These are phyloP conservation scores for Potorous gilbertii DNA, from an alignment of 2,797 vertebrate species.

Conservation along the genomic window DNA sequence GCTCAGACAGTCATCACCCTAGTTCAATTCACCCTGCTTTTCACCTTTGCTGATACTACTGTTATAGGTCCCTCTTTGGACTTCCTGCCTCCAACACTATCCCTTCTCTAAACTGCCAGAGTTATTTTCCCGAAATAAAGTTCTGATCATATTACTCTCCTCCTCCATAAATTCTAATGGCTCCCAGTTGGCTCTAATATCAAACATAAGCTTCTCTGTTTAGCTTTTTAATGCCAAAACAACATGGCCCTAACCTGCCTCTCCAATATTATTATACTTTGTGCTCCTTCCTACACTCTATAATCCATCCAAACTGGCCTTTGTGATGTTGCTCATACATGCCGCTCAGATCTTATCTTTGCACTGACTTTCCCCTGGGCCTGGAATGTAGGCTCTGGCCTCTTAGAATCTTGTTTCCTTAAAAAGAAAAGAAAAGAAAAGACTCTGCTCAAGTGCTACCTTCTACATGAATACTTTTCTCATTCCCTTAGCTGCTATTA, in stretches of 20 bases:
- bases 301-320: neutral
- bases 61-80: neutral
- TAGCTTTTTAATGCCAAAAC: neutral
- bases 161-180: neutral
- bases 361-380: neutral
- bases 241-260: neutral
- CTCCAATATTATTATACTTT: neutral
- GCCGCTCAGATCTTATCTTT: neutral
- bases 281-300: neutral
- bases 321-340: neutral
- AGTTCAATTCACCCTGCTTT: neutral
- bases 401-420: neutral
- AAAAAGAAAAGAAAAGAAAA: no score
- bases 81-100: neutral
- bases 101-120: neutral
- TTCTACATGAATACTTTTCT: neutral
- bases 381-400: neutral
- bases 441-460: neutral
- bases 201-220: neutral
- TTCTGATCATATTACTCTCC: neutral
- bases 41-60: neutral
- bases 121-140: neutral
- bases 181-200: neutral
- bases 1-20: neutral
- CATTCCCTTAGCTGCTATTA: neutral